Percentiles rank a stretch among this genome's conserved stretches.
These are phyloP conservation scores for Acanthosepion esculentum DNA, from an alignment of 2,888 invertebrate species.

Conservation along the genomic window DNA sequence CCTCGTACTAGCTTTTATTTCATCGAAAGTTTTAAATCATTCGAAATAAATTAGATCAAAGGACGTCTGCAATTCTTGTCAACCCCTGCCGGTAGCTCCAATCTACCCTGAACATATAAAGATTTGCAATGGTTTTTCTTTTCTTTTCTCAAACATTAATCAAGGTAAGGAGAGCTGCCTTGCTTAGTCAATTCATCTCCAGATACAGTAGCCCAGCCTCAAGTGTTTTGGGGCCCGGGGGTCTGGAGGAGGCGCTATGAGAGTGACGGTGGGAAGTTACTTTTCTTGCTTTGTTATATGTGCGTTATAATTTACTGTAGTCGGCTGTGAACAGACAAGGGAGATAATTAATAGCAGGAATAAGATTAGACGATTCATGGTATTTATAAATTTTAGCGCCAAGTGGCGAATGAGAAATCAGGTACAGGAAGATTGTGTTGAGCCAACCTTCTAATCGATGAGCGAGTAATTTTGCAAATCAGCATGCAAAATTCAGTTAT, in stretches of 20 bases:
- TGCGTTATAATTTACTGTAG: neutral
- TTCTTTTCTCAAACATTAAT: neutral
- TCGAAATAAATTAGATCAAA: slow-evolving; percentile 33
- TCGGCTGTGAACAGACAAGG: neutral
- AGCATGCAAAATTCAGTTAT: neutral
- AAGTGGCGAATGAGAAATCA: neutral
- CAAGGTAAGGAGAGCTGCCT: neutral
- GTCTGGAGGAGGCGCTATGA: neutral
- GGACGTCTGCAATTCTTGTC: neutral
- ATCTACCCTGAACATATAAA: neutral
- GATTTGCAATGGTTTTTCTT: neutral
- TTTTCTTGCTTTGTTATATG: neutral
- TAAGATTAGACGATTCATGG: neutral
- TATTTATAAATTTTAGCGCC: neutral
- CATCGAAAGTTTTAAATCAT: slow-evolving; percentile 6
- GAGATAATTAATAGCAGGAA: neutral
- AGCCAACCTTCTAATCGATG: no score
- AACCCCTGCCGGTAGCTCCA: neutral
- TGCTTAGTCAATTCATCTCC: slow-evolving; percentile 2
- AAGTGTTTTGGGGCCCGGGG: neutral
- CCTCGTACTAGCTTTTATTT: neutral
- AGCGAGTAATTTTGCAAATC: neutral
- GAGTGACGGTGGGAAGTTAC: neutral
- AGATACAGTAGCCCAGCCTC: neutral
- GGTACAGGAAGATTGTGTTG: neutral